Conservation (phyloP, 2,113 vertebrate genomes). For the Seriola rivoliana region DNA sequence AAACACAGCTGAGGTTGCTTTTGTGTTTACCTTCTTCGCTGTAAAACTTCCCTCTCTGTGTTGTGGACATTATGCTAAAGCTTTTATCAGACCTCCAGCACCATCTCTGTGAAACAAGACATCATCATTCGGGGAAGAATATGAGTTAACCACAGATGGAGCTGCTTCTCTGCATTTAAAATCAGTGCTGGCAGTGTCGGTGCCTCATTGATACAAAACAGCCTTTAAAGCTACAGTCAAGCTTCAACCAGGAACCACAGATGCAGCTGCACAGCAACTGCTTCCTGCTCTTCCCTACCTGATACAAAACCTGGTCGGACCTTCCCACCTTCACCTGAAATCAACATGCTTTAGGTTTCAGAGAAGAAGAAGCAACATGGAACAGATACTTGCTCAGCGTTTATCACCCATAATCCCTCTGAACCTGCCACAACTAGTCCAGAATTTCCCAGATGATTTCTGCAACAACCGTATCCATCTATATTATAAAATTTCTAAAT, state of each 20-base stretch:
- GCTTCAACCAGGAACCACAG: neutral
- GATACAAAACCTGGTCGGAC: neutral
- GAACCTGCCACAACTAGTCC: neutral
- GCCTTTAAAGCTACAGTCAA: slow-evolving; percentile 18
- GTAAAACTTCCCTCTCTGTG: neutral
- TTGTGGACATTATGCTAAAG: too few species aligned
- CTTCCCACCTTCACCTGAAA: neutral
- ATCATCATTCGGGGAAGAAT: neutral
- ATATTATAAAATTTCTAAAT: slow-evolving; percentile 1
- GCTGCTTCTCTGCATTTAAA: neutral
- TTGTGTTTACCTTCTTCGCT: neutral
- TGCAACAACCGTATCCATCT: neutral
- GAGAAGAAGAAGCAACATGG: slow-evolving; percentile 13
- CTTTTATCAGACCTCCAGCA: neutral
- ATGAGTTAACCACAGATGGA: slow-evolving; percentile 1
- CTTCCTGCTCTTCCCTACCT: neutral
- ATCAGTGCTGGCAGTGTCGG: slow-evolving; percentile 46
- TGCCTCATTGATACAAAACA: slow-evolving; percentile 12
- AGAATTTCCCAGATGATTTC: slow-evolving; percentile 4
- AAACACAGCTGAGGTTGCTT: neutral
- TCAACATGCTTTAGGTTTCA: slow-evolving; percentile 23
- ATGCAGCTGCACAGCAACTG: slow-evolving; percentile 17
- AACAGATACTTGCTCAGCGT: slow-evolving; percentile 15
- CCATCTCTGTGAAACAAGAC: neutral
- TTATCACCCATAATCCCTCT: slow-evolving; percentile 14